Conservation (phyloP, 2,113 vertebrate species). For the human region GRCh38 chr20:56349501-56350000, state of each 20-base stretch:
- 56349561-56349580: no score
- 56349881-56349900: not conserved
- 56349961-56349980: not conserved
- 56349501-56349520: no score
- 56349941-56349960: fast-evolving
- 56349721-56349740: not conserved
- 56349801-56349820: fast-evolving
- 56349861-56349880: not conserved
- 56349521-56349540: no score
- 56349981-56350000: not conserved
- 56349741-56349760: fast-evolving
- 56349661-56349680: not conserved
- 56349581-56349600: no score
- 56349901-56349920: not conserved
- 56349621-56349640: not conserved
- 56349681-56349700: not conserved
- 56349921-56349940: not conserved
- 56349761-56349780: no score
- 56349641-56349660: not conserved
- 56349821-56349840: not conserved
- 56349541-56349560: no score
- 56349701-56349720: not conserved
- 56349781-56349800: fast-evolving
- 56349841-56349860: fast-evolving
- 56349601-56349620: not conserved